Evolutionary conservation across 2,888 invertebrate species (phyloP), one percentile per base, ranked within the genome.

Genomic region (Drosophila antonietae): DNA sequence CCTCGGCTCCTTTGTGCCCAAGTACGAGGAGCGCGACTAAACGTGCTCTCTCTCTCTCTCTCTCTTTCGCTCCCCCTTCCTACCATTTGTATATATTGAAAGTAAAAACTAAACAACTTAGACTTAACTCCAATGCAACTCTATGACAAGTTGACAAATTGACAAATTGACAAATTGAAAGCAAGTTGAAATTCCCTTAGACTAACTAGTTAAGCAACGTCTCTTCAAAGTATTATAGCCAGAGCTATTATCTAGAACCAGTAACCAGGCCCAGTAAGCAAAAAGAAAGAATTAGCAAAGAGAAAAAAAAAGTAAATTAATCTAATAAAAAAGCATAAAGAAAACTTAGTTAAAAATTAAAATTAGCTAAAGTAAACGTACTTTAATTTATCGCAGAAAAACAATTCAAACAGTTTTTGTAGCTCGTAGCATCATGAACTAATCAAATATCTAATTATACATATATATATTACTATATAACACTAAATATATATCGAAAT

Each of bases 21-120:
- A 92, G 69, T 92, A 92, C 67, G 91, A 92, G 53, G 92, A 93
- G 70, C 91, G 93, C 56, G 93, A 93, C 68, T 92, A 90, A 41
- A 14, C 18, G 18, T 28, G 7, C 28, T 41, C 2, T n/a, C 28
- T 31, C 2, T 41, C 2, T n/a, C 28, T 31, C 2, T 14, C 12
- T 18, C 35, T 3, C 56, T 41, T 20, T 3, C 23, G 2, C 53
- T 28, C 43, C 9, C 14, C 14, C 15, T n/a, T 0, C 2, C 44
- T 14, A 9, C 4, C 44, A 33, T 28, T 39, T 59, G 68, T 68
- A 78, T 65, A 81, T 78, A 81, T 28, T 10, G 12, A 49, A 31
- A 33, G 12, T 28, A 33, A 10, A 44, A 41, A 51, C 41, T 44
- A 41, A 46, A 37, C 39, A 52, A 51, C 49, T 60, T 41, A 56